These are phyloP conservation scores for Spodoptera littoralis DNA, from an alignment of 2,888 invertebrate species.

Conservation along the genomic window DNA sequence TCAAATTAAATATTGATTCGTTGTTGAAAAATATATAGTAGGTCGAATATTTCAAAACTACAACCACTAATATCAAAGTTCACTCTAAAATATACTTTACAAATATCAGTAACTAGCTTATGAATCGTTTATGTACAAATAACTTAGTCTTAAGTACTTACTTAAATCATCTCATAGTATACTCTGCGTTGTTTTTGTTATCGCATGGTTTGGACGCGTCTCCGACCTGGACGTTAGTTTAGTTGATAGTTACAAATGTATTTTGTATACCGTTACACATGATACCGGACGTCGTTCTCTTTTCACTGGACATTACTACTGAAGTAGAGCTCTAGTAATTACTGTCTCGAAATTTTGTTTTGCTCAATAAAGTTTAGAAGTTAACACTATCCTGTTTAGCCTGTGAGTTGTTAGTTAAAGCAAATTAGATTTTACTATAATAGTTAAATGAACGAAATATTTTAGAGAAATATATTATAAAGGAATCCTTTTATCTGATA, in stretches of 20 bases:
- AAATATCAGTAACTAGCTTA: slow-evolving; percentile 59
- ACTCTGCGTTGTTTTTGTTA: slow-evolving; percentile 54
- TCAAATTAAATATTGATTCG: slow-evolving; percentile 8
- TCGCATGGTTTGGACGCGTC: slow-evolving; percentile 40
- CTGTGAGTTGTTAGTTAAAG: slow-evolving; percentile 45
- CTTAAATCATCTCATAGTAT: slow-evolving; percentile 55
- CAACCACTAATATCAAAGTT: slow-evolving; percentile 42
- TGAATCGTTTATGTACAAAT: slow-evolving; percentile 62
- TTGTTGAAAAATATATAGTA: slow-evolving; percentile 4
- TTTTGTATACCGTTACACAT: slow-evolving; percentile 49
- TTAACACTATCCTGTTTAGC: slow-evolving; percentile 29
- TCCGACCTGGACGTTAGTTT: slow-evolving; percentile 41
- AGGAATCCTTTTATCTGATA: slow-evolving; percentile 22
- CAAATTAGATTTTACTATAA: slow-evolving; percentile 44
- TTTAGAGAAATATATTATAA: slow-evolving; percentile 51
- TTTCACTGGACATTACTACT: slow-evolving; percentile 58
- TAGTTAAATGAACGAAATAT: slow-evolving; percentile 51
- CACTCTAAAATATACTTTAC: slow-evolving; percentile 44
- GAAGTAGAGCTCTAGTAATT: slow-evolving; percentile 24
- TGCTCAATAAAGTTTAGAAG: slow-evolving; percentile 59
- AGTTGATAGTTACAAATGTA: slow-evolving; percentile 49
- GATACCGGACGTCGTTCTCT: slow-evolving; percentile 62
- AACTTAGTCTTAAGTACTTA: slow-evolving; percentile 61
- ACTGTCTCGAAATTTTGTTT: slow-evolving; percentile 53
- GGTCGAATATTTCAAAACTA: slow-evolving; percentile 41